These are phyloP conservation scores for Metellina segmentata DNA, from an alignment of 2,888 invertebrate genomes.

Conservation along the genomic window DNA sequence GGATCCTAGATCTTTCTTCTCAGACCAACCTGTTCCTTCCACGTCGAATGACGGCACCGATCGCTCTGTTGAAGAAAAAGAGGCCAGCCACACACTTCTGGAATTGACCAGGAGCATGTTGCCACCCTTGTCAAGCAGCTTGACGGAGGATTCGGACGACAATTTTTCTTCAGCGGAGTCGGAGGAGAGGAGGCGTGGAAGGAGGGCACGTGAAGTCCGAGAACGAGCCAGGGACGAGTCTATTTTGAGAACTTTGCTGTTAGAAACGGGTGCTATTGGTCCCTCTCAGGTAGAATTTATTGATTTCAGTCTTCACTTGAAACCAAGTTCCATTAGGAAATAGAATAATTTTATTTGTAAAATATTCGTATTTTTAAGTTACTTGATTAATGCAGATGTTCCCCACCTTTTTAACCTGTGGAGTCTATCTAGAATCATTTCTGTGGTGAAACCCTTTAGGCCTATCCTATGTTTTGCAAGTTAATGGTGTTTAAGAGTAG, in stretches of 20 bases:
- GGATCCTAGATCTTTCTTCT: not conserved
- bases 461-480: too few species aligned
- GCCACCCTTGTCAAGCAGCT: not conserved
- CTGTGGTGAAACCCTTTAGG: too few species aligned
- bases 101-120: conserved; percentile 11
- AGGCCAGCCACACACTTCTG: conserved; percentile 27
- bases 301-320: too few species aligned
- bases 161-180: not conserved
- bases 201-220: not conserved
- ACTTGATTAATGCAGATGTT: too few species aligned
- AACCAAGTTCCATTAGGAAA: too few species aligned
- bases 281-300: conserved; percentile 48
- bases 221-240: conserved; percentile 46
- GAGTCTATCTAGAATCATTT: too few species aligned
- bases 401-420: too few species aligned
- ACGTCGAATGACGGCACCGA: not conserved
- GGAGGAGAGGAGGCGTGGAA: not conserved
- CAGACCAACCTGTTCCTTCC: conserved; percentile 3
- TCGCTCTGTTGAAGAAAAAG: conserved; percentile 20
- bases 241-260: conserved; percentile 61
- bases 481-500: too few species aligned
- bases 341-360: too few species aligned
- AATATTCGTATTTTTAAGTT: too few species aligned
- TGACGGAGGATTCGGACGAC: not conserved
- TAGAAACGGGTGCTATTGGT: conserved; percentile 53